Conservation (phyloP, 2,888 invertebrate genomes). For the Acronicta psi region DNA sequence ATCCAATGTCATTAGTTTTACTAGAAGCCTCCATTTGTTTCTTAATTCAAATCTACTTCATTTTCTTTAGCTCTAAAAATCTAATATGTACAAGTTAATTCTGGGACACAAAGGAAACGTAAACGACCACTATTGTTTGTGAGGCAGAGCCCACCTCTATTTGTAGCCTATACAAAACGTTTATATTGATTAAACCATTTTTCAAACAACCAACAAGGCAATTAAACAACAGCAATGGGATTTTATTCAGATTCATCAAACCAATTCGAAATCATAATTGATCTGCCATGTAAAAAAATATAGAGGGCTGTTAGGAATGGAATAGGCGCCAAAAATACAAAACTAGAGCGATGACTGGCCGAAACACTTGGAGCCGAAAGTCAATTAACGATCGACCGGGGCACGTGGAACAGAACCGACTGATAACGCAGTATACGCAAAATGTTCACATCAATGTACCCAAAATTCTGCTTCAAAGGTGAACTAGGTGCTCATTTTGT, state of each 20-base stretch:
- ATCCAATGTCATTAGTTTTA: constrained; percentile 21
- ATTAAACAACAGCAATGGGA: constrained; percentile 87
- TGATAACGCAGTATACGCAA: constrained; percentile 64
- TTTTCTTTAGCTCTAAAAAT: constrained; percentile 27
- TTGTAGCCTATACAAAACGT: constrained; percentile 66
- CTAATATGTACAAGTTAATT: constrained; percentile 48
- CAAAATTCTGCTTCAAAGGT: background rate
- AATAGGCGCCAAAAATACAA: constrained; percentile 87
- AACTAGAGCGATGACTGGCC: constrained; percentile 87
- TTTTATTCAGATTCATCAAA: constrained; percentile 88
- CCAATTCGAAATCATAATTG: constrained; percentile 88
- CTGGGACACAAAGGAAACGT: constrained; percentile 40
- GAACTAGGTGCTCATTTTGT: too few relatives aligned
- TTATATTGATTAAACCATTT: constrained; percentile 81
- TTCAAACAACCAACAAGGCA: constrained; percentile 84
- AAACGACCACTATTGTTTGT: constrained; percentile 47
- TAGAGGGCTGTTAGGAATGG: constrained; percentile 84
- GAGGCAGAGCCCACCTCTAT: constrained; percentile 52
- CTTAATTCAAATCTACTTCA: constrained; percentile 11
- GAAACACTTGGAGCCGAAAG: constrained; percentile 83
- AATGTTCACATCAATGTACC: constrained; percentile 49
- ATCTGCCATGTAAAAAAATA: constrained; percentile 87
- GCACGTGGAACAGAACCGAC: constrained; percentile 77
- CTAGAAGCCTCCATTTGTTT: constrained; percentile 15
- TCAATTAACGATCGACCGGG: constrained; percentile 82